Evolutionary conservation across 1,140 invertebrate species (phyloP).

Genomic region (Lordiphosa clarofinis): DNA sequence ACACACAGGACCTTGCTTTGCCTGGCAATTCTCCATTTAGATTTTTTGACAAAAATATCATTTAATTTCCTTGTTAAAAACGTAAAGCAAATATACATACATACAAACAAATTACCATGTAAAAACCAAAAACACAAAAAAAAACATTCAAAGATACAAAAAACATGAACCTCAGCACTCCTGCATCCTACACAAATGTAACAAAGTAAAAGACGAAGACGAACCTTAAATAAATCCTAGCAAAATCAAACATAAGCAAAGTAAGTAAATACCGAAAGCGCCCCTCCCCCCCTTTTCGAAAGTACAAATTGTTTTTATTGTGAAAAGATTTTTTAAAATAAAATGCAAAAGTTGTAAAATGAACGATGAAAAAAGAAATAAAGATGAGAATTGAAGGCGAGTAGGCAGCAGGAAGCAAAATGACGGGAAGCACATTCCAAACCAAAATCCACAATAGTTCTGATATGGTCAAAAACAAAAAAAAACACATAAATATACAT

Average conservation of each 20-base stretch:
- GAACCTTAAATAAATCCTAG: slow-evolving; percentile 67
- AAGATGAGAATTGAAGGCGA: slow-evolving; percentile 28
- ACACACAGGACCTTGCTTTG: slow-evolving; percentile 3
- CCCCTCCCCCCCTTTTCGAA: slow-evolving; percentile 80
- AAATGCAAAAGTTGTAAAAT: slow-evolving; percentile 44
- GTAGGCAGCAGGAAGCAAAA: slow-evolving; percentile 26
- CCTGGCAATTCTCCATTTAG: slow-evolving; percentile 47
- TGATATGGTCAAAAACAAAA: background rate
- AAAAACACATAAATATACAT: too few species aligned
- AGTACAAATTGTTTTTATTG: slow-evolving; percentile 80
- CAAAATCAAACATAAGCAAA: slow-evolving; percentile 55
- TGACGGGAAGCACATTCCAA: too few species aligned
- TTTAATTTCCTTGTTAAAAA: slow-evolving; percentile 73
- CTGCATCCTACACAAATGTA: slow-evolving; percentile 78
- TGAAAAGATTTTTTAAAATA: slow-evolving; percentile 76
- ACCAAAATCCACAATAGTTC: slow-evolving; percentile 1
- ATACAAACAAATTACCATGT: slow-evolving; percentile 28
- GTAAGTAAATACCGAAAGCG: slow-evolving; percentile 40
- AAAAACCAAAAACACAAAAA: slow-evolving; percentile 29
- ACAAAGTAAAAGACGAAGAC: slow-evolving; percentile 47
- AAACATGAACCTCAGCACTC: slow-evolving; percentile 79
- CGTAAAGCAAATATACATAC: slow-evolving; percentile 72
- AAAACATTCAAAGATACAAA: slow-evolving; percentile 78
- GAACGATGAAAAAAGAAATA: slow-evolving; percentile 26
- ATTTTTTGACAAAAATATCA: slow-evolving; percentile 51